Evolutionary conservation across 2,888 invertebrate genomes (phyloP), one percentile per base, ranked within the genome.

Genomic region (Uropetala carovei): DNA sequence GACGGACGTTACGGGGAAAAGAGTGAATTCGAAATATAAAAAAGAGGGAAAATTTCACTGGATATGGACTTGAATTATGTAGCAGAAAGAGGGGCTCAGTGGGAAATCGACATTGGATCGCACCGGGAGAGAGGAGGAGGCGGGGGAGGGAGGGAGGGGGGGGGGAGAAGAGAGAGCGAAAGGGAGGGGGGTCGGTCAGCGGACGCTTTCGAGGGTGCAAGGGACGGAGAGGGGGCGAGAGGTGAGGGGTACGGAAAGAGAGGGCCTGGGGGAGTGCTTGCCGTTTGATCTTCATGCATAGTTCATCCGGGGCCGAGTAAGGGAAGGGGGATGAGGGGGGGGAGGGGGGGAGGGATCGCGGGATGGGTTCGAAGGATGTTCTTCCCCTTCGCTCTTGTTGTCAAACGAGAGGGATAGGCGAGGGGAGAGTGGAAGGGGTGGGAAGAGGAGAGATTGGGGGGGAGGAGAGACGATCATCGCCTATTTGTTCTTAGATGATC

Each of bases 21-120:
- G 89, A 89, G 89, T 89, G 89, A 89, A 89, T 89, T 89, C 89
- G 89, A 68, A 89, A 89, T 89, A 89, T 89, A 89, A 89, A 89
- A 89, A 86, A 86, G 60, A 86, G 89, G 89, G 89, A 56, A 68
- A 89, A 89, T 89, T 89, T 89, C 64, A 68, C 64, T 68, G 89
- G 89, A 89, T 89, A 89, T 89, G 89, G 89, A 89, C 64, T 89
- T 89, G 89, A 89, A 89, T 89, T 89, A 89, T 89, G 89, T 89
- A 89, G 89, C 64, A 89, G 89, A 68, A 68, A 89, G 89, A 68
- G 89, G 89, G 68, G 83, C 64, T 64, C 64, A 43, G 64, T 64
- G 89, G 89, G 89, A 89, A 89, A 89, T 89, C 89, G 89, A 89
- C 89, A 89, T 68, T 43, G 89, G 86, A 86, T 86, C 60, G 60